Evolutionary conservation across 2,113 vertebrate species (phyloP).

Genomic region (Aythya baeri): DNA sequence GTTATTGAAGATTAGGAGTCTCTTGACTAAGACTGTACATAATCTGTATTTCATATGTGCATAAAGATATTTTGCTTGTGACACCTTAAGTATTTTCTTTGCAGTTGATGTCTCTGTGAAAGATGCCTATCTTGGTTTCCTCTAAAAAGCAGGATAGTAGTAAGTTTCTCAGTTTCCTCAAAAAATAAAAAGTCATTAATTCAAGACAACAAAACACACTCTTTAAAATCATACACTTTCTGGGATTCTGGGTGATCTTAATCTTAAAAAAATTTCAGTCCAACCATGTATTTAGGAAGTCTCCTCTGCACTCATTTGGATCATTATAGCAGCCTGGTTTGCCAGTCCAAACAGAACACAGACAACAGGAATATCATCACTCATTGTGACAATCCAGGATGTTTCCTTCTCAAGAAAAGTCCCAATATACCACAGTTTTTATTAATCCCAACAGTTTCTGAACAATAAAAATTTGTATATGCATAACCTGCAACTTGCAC

Average conservation of each 20-base stretch:
- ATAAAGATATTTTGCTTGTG: neutral
- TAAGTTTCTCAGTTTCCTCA: neutral
- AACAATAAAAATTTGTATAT: neutral
- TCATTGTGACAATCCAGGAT: neutral
- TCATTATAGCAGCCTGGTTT: neutral
- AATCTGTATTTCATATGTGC: rapidly evolving
- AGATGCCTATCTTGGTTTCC: neutral
- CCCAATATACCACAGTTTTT: neutral
- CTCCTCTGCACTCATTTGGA: neutral
- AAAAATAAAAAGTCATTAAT: neutral
- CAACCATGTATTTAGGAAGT: neutral
- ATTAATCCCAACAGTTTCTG: neutral
- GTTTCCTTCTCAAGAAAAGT: neutral
- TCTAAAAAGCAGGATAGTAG: neutral
- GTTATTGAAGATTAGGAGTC: neutral
- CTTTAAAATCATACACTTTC: neutral
- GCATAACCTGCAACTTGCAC: neutral
- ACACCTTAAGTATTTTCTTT: neutral
- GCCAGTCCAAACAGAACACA: neutral
- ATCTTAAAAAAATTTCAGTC: neutral
- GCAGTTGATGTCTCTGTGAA: neutral
- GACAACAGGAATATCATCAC: neutral
- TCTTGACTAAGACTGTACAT: neutral
- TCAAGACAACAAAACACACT: neutral
- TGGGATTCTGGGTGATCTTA: neutral